Conservation (phyloP, 2,113 vertebrate genomes). For the Lethenteron reissneri region DNA sequence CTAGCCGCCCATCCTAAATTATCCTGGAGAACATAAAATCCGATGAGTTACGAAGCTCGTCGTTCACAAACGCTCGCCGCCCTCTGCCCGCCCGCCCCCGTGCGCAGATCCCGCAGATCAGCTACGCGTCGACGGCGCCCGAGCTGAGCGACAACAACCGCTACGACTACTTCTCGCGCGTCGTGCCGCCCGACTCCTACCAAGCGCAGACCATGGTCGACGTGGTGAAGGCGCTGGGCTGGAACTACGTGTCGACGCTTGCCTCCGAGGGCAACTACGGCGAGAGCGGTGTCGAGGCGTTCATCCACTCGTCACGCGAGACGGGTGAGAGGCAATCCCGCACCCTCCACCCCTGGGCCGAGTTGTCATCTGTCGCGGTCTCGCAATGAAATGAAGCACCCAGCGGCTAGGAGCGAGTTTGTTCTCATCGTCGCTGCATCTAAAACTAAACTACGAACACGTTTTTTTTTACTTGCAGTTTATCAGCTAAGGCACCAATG, state of each 20-base stretch:
- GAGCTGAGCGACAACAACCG: conserved; percentile 87
- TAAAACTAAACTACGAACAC: too few relatives aligned
- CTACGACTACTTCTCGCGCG: conserved; percentile 84
- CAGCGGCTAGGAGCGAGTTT: too few relatives aligned
- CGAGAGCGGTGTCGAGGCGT: conserved; percentile 73
- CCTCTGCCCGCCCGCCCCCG: not conserved
- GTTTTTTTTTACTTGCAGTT: too few relatives aligned
- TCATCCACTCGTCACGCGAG: conserved; percentile 79
- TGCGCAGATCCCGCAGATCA: conserved; percentile 73
- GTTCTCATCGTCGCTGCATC: too few relatives aligned
- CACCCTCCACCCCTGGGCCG: too few relatives aligned
- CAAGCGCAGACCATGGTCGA: conserved; percentile 95
- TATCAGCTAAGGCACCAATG: too few relatives aligned
- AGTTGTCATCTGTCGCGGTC: too few relatives aligned
- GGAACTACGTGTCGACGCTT: conserved; percentile 85
- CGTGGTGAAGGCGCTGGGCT: conserved; percentile 70
- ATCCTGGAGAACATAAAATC: too few relatives aligned
- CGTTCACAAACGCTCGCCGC: not conserved
- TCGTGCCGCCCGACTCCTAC: conserved; percentile 77
- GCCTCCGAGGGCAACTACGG: conserved; percentile 86
- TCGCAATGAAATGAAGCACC: too few relatives aligned
- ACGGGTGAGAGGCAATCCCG: conserved; percentile 26
- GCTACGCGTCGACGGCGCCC: conserved; percentile 75
- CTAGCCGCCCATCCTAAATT: too few relatives aligned
- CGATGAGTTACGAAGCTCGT: too few relatives aligned